These are phyloP conservation scores for Virgularia gustaviana DNA, from an alignment of 92 coral and sea anemone species.

Conservation along the genomic window DNA sequence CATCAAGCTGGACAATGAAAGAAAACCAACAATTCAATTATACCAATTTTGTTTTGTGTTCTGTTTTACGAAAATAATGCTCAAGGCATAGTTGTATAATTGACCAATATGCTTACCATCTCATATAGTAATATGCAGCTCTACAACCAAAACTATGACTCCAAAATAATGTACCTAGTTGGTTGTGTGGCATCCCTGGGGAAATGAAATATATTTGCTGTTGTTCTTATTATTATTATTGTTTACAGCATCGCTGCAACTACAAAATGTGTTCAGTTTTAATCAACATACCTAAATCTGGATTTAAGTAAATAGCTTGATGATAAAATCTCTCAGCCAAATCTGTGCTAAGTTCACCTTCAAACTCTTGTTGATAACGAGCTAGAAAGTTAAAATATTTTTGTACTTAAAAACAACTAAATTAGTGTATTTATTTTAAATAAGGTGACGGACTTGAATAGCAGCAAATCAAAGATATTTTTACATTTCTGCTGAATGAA, in stretches of 20 bases:
- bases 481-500: conserved; percentile 3
- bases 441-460: not conserved
- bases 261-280: too few species aligned
- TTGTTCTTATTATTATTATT: too few species aligned
- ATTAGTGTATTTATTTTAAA: not conserved
- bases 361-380: conserved; percentile 95
- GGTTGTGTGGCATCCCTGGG: conserved; percentile 98
- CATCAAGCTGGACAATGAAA: conserved; percentile 73
- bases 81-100: not conserved
- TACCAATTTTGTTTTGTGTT: too few species aligned
- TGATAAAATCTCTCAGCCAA: conserved; percentile 87
- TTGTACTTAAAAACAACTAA: not conserved
- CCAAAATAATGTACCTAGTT: conserved; percentile 88
- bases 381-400: conserved; percentile 65
- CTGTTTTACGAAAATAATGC: not conserved
- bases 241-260: too few species aligned
- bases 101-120: conserved; percentile 64
- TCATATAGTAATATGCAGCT: conserved; percentile 91
- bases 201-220: not conserved
- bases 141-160: conserved; percentile 76
- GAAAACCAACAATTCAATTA: not conserved
- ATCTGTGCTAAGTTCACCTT: conserved; percentile 68
- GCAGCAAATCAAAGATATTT: not conserved
- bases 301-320: conserved; percentile 86
- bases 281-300: conserved; percentile 67